Conservation (phyloP, 2,113 vertebrate species). For the Lamprologus callipterus region DNA sequence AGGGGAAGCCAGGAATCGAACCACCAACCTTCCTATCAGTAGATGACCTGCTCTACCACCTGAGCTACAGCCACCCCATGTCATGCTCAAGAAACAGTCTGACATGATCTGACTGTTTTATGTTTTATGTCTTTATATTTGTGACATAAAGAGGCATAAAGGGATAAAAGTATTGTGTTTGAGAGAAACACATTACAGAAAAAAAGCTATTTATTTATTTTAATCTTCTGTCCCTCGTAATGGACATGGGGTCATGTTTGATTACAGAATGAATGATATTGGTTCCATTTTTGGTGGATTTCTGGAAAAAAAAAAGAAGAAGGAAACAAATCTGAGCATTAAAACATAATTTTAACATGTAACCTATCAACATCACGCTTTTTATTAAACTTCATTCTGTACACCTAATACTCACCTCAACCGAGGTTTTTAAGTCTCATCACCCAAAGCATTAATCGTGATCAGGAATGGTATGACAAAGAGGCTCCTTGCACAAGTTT, state of each 20-base stretch:
- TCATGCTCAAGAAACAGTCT: background rate
- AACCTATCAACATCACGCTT: background rate
- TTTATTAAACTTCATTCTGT: background rate
- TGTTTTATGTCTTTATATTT: no score
- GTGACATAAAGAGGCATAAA: background rate
- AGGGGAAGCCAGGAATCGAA: no score
- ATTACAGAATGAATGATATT: background rate
- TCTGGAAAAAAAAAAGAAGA: accelerated
- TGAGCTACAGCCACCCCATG: no score
- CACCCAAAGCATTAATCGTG: background rate
- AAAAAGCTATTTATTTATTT: background rate
- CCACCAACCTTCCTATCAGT: no score
- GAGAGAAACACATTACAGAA: background rate
- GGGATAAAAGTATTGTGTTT: background rate
- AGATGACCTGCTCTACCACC: no score
- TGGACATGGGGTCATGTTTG: background rate
- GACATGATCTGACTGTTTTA: accelerated
- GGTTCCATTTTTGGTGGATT: background rate
- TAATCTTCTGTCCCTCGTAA: background rate
- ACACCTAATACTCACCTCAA: background rate
- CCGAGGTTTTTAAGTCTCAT: accelerated
- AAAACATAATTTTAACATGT: background rate
- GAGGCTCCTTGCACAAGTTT: background rate
- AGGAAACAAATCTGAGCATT: background rate
- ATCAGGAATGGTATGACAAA: background rate